Evolutionary conservation across 2,888 invertebrate genomes (phyloP), one percentile per base, ranked within the genome.

Genomic region (Scelioninae gen. 1): DNA sequence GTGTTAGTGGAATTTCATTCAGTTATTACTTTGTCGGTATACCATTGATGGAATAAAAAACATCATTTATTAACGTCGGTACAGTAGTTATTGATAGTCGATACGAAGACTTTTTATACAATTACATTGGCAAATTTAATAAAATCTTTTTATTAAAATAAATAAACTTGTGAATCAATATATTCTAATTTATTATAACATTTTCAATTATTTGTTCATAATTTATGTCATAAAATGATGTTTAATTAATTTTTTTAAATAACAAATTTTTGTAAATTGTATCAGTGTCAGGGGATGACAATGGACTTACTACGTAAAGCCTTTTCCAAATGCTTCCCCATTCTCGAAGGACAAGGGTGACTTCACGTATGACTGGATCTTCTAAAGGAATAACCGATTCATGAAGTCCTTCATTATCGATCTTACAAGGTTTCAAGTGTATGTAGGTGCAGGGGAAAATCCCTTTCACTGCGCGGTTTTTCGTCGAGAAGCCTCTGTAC

Each of bases 251-350:
- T 60, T 1, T 23, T 23, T 23, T 2, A 23, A 2, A 23, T 23
- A 23, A 23, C 23, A 23, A 23, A 23, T 23, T 23, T 2, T 23
- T 23, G 23, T 1, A 2, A 23, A 23, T 4, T 23, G 23, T 4
- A 23, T 23, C 4, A 23, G 23, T 23, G 4, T 38, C 40, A 32
- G 13, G n/a, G 34, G 43, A 45, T 49, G 16, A 47, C 23, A 49
- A 58, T 83, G 71, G 78, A 93, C 95, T 93, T 93, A 98, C 98
- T 94, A 98, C 96, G 94, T 96, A 98, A 55, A 98, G 94, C 86
- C 95, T 95, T 91, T 98, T 98, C 98, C 98, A 98, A 85, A 97
- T 95, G 85, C 96, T 94, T 13, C 96, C 96, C 98, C 98, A 98
- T 95, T 98, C 98, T 90, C 98, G 93, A 53, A 98, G 93, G 0